Evolutionary conservation across 1,140 invertebrate genomes (phyloP).

Genomic region (Drosophila orena): DNA sequence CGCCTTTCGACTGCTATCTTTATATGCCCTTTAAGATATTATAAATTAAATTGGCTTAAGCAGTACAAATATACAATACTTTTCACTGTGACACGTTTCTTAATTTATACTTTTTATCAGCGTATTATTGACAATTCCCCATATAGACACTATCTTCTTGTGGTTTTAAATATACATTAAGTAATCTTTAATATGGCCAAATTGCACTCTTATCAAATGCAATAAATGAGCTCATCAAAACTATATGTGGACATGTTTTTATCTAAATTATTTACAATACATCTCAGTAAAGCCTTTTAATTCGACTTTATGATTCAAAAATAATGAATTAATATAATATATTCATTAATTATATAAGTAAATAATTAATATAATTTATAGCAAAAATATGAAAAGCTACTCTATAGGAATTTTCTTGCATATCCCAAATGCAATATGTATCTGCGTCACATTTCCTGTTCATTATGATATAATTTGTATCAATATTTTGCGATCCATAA

Average conservation of each 20-base stretch:
- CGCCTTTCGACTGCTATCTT: neutral
- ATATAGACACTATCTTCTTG: neutral
- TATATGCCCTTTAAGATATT: neutral
- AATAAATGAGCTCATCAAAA: neutral
- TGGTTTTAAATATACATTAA: neutral
- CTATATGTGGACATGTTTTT: neutral
- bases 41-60: neutral
- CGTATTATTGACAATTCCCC: neutral
- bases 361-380: too few species aligned
- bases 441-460: constrained; percentile 33
- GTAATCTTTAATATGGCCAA: neutral
- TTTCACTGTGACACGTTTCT: neutral
- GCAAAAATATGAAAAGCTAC: too few species aligned
- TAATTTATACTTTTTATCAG: constrained; percentile 1
- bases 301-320: too few species aligned
- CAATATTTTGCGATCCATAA: constrained; percentile 21
- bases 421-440: neutral
- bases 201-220: neutral
- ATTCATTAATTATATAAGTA: too few species aligned
- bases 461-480: constrained; percentile 24
- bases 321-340: neutral
- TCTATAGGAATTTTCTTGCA: neutral
- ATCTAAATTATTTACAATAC: neutral
- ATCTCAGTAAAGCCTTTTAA: too few species aligned
- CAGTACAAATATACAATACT: neutral